These are phyloP conservation scores for Nibea albiflora DNA, from an alignment of 2,113 vertebrate genomes.

Conservation along the genomic window DNA sequence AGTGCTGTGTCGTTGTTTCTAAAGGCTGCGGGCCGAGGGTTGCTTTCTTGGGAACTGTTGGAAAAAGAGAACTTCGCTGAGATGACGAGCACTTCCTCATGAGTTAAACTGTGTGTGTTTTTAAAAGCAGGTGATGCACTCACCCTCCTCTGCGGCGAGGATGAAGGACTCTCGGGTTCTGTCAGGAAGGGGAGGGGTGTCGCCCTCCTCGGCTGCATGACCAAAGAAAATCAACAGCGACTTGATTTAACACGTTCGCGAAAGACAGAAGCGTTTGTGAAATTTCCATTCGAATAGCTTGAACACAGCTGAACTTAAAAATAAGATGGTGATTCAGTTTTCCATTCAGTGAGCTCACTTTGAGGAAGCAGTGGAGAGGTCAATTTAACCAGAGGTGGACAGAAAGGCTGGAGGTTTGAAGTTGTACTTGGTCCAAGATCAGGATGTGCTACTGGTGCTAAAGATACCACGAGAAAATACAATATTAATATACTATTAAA, in stretches of 20 bases:
- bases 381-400: background rate
- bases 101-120: background rate
- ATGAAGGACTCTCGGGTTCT: slow-evolving; percentile 88
- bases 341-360: slow-evolving; percentile 32
- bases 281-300: too few relatives aligned
- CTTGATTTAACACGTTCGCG: background rate
- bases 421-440: slow-evolving; percentile 3
- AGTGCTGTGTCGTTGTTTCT: background rate
- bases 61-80: background rate
- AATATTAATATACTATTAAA: background rate
- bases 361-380: slow-evolving; percentile 8
- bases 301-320: background rate
- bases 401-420: background rate
- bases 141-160: slow-evolving; percentile 83
- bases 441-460: slow-evolving; percentile 1
- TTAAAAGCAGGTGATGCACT: slow-evolving; percentile 24
- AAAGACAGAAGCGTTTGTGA: background rate
- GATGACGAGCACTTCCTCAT: background rate
- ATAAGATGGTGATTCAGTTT: background rate
- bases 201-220: slow-evolving; percentile 40
- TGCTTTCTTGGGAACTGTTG: slow-evolving; percentile 31
- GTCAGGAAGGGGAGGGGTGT: slow-evolving; percentile 82
- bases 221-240: background rate
- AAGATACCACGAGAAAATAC: background rate
- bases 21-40: background rate